Base-by-base conservation (phyloP, 2,113 vertebrate genomes). In the Periophthalmodon schlosseri region DNA sequence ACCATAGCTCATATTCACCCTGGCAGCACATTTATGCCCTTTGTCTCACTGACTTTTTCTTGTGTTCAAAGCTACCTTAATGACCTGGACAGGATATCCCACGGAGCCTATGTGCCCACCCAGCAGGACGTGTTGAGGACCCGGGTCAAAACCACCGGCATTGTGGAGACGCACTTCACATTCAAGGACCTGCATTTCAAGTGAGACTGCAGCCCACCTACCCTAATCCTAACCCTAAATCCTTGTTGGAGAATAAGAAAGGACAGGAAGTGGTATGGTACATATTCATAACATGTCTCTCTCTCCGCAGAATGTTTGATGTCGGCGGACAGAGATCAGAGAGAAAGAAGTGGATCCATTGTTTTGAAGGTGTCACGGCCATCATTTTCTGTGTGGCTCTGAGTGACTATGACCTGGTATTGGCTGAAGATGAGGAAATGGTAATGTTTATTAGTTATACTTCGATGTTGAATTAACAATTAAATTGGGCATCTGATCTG, bases 181-280 rank as follows among this genome's bases (percentile, higher is more conserved):
- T 99, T 99, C 93, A 99, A 99, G 92, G 98, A 99, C 87, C 95
- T 99, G 86, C 97, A 99, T 89, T 99, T 99, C 91, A 99, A 99
- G 98, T 99, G 87, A 96, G 96, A 3, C 52, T 21, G 20, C 52
- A n/a, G 20, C 20, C 52, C 52, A 56, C n/a, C n/a, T 56, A 56
- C 52, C n/a, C 52, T 28, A 28, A 28, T 28, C 28, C 28, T 28
- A n/a, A 28, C 28, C 28, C 28, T 28, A 28, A 28, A 3, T 28
- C 57, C 23, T 4, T 24, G 23, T 15, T 28, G 23, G 57, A 60
- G 13, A 28, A 24, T 5, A 13, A 24, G 21, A 60, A 60, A 14
- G 4, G 12, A 23, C n/a, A n/a, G 57, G 57, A 60, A 24, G 57
- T 28, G 21, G 2, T 7, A 21, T 63, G 60, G 24, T 33, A 34